phyloP scores from a whole-genome alignment of 53 echinoderm and acorn worm genomes.

The Hippasteria phrygiana region DNA sequence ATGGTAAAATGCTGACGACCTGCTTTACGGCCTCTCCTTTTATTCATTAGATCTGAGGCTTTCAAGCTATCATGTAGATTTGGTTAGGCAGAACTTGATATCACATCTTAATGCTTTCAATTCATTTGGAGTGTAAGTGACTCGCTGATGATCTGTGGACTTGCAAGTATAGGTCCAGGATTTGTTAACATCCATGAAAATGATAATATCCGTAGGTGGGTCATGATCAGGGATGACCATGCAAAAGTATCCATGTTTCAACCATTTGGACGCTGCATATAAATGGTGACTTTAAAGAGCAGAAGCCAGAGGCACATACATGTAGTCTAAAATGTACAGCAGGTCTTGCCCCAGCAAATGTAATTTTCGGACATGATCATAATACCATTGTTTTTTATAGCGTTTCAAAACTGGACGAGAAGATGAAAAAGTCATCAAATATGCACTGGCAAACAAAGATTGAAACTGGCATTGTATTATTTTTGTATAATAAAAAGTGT shows the following conservation, averaged over 20 bases:
- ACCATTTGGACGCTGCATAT: not conserved
- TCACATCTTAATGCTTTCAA: not conserved
- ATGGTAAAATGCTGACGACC: not conserved
- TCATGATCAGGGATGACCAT: slow-evolving; percentile 8
- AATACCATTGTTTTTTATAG: too few relatives aligned
- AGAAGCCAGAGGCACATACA: too few relatives aligned
- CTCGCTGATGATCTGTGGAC: not conserved
- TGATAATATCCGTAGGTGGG: slow-evolving; percentile 22
- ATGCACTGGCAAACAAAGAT: too few relatives aligned
- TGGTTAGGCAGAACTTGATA: not conserved
- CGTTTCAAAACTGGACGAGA: too few relatives aligned
- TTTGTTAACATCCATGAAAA: slow-evolving; percentile 27
- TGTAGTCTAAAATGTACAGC: too few relatives aligned
- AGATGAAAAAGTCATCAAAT: too few relatives aligned
- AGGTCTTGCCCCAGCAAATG: too few relatives aligned
- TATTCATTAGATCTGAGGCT: not conserved
- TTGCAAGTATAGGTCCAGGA: not conserved
- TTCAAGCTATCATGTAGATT: not conserved
- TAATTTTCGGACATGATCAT: too few relatives aligned
- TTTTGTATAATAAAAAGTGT: too few relatives aligned
- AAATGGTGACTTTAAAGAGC: too few relatives aligned
- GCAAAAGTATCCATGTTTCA: slow-evolving; percentile 9
- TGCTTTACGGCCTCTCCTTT: not conserved
- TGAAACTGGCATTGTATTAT: too few relatives aligned
- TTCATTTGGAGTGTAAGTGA: slow-evolving; percentile 4